phyloP scores from a whole-genome alignment of 2,113 vertebrate species.

The Istiophorus platypterus region DNA sequence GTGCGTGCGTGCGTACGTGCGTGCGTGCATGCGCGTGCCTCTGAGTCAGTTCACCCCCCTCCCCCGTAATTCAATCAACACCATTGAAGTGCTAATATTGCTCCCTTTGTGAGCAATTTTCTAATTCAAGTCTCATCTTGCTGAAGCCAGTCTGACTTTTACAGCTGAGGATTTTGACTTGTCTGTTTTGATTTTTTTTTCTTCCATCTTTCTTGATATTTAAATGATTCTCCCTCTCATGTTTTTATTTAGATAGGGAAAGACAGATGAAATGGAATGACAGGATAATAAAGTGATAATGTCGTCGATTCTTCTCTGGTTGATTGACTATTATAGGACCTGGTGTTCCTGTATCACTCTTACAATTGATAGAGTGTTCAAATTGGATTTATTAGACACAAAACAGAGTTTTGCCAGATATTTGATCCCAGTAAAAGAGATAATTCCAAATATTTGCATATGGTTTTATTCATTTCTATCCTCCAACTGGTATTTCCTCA shows the following conservation, averaged over 20 bases:
- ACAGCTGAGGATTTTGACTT: slow-evolving; percentile 61
- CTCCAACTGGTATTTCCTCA: not conserved
- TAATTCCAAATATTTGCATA: not conserved
- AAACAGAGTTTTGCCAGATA: slow-evolving; percentile 6
- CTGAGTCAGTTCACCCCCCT: slow-evolving; percentile 45
- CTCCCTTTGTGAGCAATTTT: slow-evolving; percentile 60
- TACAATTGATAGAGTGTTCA: not conserved
- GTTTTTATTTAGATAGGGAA: slow-evolving; percentile 12
- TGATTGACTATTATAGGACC: slow-evolving; percentile 1
- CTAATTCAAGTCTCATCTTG: slow-evolving; percentile 68
- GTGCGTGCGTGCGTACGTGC: slow-evolving; percentile 6
- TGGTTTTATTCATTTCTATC: not conserved
- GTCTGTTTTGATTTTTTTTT: slow-evolving; percentile 28
- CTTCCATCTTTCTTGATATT: slow-evolving; percentile 31
- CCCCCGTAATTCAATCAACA: slow-evolving; percentile 75
- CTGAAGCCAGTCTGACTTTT: slow-evolving; percentile 55
- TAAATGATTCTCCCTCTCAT: slow-evolving; percentile 11
- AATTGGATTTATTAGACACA: not conserved
- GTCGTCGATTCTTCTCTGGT: slow-evolving; percentile 7
- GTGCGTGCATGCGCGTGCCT: not conserved
- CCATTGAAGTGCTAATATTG: slow-evolving; percentile 74
- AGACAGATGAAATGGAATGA: not conserved
- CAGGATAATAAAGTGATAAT: slow-evolving; percentile 9
- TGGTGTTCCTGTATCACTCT: not conserved
- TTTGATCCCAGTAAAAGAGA: not conserved